A percentile compares a stretch with the other conserved stretches of the same genome.
These are phyloP conservation scores for Vollenhovia emeryi DNA, from an alignment of 1,140 invertebrate genomes.

Conservation along the genomic window DNA sequence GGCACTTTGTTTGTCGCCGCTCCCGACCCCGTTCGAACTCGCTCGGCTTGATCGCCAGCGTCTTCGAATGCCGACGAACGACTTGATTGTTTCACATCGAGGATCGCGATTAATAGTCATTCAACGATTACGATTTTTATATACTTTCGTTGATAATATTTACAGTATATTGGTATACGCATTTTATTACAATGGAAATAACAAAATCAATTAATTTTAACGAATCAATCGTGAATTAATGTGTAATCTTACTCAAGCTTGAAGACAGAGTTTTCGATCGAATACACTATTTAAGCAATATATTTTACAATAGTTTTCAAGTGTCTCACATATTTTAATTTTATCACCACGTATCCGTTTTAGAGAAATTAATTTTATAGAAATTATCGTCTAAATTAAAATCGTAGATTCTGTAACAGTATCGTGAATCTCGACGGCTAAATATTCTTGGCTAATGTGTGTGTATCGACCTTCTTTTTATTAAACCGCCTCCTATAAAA, in stretches of 20 bases:
- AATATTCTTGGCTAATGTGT: neutral
- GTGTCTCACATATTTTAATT: neutral
- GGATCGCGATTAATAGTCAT: neutral
- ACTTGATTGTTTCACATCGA: neutral
- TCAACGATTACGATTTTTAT: neutral
- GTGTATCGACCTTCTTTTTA: constrained; percentile 12
- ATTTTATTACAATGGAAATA: neutral
- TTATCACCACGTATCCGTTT: neutral
- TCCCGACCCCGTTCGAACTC: neutral
- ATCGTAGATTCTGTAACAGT: neutral
- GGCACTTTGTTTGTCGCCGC: constrained; percentile 38
- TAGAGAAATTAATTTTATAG: neutral
- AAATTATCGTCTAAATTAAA: neutral
- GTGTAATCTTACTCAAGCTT: neutral
- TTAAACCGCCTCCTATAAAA: neutral
- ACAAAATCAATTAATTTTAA: too few relatives aligned
- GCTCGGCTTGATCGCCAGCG: neutral
- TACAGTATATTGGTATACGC: neutral
- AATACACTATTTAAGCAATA: neutral
- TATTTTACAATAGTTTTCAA: neutral
- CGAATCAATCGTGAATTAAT: neutral
- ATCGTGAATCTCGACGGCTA: neutral
- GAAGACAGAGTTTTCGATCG: neutral
- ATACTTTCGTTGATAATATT: neutral
- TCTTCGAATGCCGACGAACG: neutral